phyloP scores from a whole-genome alignment of 1,140 invertebrate species.

The Cydia amplana region DNA sequence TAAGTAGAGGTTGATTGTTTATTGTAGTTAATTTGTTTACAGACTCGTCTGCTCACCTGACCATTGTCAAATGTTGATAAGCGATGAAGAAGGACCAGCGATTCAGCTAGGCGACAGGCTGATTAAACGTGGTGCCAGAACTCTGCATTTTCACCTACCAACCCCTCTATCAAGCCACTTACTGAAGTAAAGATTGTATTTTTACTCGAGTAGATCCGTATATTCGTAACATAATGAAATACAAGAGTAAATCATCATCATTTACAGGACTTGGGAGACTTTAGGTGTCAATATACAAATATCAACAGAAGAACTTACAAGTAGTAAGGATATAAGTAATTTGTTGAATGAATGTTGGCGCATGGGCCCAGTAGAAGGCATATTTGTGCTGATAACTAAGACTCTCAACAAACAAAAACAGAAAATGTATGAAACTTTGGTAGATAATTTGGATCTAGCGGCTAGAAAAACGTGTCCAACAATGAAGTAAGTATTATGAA shows the following conservation, averaged over 20 bases:
- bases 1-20: not conserved
- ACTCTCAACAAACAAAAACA: not conserved
- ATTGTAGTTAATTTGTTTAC: not conserved
- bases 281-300: slow-evolving; percentile 25
- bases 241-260: not conserved
- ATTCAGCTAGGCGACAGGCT: slow-evolving; percentile 83
- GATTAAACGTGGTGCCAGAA: slow-evolving; percentile 80
- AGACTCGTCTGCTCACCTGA: slow-evolving; percentile 16
- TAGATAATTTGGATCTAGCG: not conserved
- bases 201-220: not conserved
- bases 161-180: not conserved
- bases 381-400: slow-evolving; percentile 8
- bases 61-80: slow-evolving; percentile 70
- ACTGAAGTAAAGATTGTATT: not conserved
- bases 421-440: not conserved
- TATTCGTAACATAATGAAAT: not conserved
- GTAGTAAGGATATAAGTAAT: slow-evolving; percentile 3
- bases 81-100: slow-evolving; percentile 84
- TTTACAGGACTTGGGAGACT: slow-evolving; percentile 21
- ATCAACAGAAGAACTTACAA: slow-evolving; percentile 19
- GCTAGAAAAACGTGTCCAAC: slow-evolving; percentile 22
- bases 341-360: slow-evolving; percentile 24
- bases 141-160: slow-evolving; percentile 82
- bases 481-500: slow-evolving; percentile 18
- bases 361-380: slow-evolving; percentile 20